These are phyloP conservation scores for Laupala kohalensis DNA, from an alignment of 1,140 invertebrate species.

Conservation along the genomic window DNA sequence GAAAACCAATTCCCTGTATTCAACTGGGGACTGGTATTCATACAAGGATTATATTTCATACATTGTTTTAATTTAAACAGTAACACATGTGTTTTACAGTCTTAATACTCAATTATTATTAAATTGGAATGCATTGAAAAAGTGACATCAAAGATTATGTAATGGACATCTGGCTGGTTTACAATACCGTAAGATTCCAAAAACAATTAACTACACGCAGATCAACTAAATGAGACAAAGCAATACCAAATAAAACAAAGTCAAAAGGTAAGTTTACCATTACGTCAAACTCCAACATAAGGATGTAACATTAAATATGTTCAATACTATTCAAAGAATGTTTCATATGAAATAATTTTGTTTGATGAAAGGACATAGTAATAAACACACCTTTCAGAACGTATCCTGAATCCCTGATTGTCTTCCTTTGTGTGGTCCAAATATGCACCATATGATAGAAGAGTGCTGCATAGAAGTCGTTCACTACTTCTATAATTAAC, in stretches of 20 bases:
- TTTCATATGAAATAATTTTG: neutral
- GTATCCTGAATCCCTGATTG: constrained; percentile 37
- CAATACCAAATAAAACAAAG: neutral
- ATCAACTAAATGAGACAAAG: neutral
- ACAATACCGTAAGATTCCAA: too few species aligned
- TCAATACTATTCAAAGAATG: too few species aligned
- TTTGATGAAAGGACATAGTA: neutral
- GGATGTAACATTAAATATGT: neutral
- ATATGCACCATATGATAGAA: constrained; percentile 32
- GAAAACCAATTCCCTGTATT: too few species aligned
- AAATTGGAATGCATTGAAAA: too few species aligned
- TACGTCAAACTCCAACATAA: neutral
- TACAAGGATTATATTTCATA: too few species aligned
- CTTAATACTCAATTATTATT: too few species aligned
- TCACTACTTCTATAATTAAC: constrained; percentile 32
- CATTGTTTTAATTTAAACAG: too few species aligned
- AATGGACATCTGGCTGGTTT: too few species aligned
- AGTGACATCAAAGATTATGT: too few species aligned
- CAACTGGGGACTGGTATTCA: too few species aligned
- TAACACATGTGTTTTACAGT: too few species aligned
- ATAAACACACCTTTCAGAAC: constrained; percentile 35
- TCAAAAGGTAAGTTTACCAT: neutral
- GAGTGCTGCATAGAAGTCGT: constrained; percentile 35
- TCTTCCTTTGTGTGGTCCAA: constrained; percentile 37
- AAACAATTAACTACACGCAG: neutral